Conservation (phyloP, 2,888 invertebrate genomes). For the Plebejus melissa region DNA sequence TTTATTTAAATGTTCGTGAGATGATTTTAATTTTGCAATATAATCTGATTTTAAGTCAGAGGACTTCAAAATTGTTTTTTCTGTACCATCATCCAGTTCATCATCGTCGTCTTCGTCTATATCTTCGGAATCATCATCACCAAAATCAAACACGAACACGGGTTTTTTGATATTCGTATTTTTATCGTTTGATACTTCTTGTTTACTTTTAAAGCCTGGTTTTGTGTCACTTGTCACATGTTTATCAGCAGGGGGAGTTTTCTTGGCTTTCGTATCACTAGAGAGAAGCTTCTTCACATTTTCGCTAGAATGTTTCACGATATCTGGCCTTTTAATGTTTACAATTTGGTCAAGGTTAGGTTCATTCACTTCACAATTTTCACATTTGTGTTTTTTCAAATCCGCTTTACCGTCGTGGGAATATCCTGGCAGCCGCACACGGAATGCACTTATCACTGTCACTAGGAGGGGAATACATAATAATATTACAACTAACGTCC, state of each 20-base stretch:
- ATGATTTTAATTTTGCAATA: slow-evolving; percentile 22
- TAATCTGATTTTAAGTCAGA: slow-evolving; percentile 5
- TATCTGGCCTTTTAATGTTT: slow-evolving; percentile 61
- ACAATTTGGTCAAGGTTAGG: slow-evolving; percentile 53
- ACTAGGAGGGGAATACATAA: slow-evolving; percentile 68
- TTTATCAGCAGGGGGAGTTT: slow-evolving; percentile 9
- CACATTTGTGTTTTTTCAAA: slow-evolving; percentile 61
- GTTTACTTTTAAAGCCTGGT: slow-evolving; percentile 7
- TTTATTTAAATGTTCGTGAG: slow-evolving; percentile 11
- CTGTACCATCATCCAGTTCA: slow-evolving; percentile 27
- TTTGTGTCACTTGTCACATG: slow-evolving; percentile 11
- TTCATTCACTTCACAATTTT: slow-evolving; percentile 63
- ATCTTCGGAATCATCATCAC: slow-evolving; percentile 35
- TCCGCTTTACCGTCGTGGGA: slow-evolving; percentile 47
- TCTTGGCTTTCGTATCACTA: slow-evolving; percentile 30
- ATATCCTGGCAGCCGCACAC: slow-evolving; percentile 66
- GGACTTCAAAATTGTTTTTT: not conserved
- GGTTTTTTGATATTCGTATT: slow-evolving; percentile 33
- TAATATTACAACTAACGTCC: slow-evolving; percentile 72
- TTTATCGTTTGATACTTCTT: not conserved
- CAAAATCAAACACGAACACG: slow-evolving; percentile 36
- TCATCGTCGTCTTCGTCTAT: slow-evolving; percentile 35
- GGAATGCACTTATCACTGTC: slow-evolving; percentile 76
- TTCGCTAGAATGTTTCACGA: slow-evolving; percentile 54
- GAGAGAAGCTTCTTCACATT: slow-evolving; percentile 52